Evolutionary conservation across 2,113 vertebrate genomes (phyloP), one percentile per base, ranked within the genome.

Genomic region (Thermophis baileyi): DNA sequence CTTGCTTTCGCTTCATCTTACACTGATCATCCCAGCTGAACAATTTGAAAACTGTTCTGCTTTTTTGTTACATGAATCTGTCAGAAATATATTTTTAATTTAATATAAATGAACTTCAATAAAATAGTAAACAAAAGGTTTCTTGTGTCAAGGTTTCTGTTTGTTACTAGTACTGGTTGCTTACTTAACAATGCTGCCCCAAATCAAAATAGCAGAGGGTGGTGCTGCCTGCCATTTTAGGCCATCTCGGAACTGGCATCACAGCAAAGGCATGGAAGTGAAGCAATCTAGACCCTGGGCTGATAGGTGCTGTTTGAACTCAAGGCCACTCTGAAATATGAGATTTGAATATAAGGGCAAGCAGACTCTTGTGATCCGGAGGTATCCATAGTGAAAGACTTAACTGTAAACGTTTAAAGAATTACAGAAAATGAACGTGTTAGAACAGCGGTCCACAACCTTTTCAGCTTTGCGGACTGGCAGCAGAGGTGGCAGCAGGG

Each of bases 31-130:
- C 97, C 97, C 98, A 96, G 97, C 97, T 97, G 97, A 98, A 98
- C 98, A 98, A 98, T 99, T 98, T 98, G 99, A 98, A 98, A 98
- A 98, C 98, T 98, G 98, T 98, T 99, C 98, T 98, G 98, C 98
- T 98, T 99, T 99, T 99, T 99, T 99, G 99, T 99, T 99, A 99
- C 98, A 99, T 99, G 98, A 99, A 99, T 99, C 98, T 99, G 99
- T 99, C 99, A 98, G 98, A 99, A 99, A 98, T 99, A 99, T 99
- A 99, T 99, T 99, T 99, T 99, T 99, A 99, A 99, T 99, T 99
- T 99, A 99, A 99, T 99, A 99, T 99, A 98, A 99, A 99, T 99
- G 98, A 99, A 99, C 98, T 99, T 99, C 98, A 99, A 99, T 99
- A 99, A 98, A 98, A 98, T 99, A 99, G 95, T 97, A 98, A 98